Base-by-base conservation (phyloP, 2,797 vertebrate species). In the Mus caroli region DNA sequence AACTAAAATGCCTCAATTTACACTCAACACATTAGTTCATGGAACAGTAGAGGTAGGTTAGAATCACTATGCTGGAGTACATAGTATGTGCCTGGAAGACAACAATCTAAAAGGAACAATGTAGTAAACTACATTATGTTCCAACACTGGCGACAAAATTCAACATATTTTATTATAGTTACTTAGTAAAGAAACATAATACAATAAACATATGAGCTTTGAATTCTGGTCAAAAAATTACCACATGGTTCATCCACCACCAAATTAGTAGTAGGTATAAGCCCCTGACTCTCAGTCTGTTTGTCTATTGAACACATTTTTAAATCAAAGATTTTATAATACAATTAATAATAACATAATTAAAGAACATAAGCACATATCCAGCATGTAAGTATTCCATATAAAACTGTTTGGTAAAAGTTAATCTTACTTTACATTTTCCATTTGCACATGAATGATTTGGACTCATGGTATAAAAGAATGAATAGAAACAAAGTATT, bases 241-340 rank as follows among this genome's bases (percentile, higher is more conserved):
- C 31, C 3, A 60, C 11, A 2, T 34, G 17, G 37, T 43, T 58
- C 15, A 88, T 22, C 19, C 26, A 60, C 37, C 56, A 40, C 22
- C 37, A 88, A 88, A 43, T 46, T 60, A 89, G 34, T 62, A 17
- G 28, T 12, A 46, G 7, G 24, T 26, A 69, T 92, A 69, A 1
- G 34, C 15, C 5, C 8, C 31, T 91, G 88, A 82, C 26, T 17
- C 58, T 88, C 22, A 62, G 20, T 71, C 88, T 82, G 13, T 75
- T 60, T 34, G 54, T 52, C 54, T 90, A 73, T 73, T 34, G 40
- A 92, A 90, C 28, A 24, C n/a, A 28, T 46, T 95, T 92, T 64
- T 80, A 67, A 89, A 52, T 31, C 31, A 7, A 34, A 12, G 3
- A 43, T 22, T 88, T 75, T 87, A 12, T 58, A 31, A 20, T 58